Percentiles rank a stretch among this genome's conserved stretches.
phyloP scores from a whole-genome alignment of 2,113 vertebrate species.

The Lanius ludovicianus region DNA sequence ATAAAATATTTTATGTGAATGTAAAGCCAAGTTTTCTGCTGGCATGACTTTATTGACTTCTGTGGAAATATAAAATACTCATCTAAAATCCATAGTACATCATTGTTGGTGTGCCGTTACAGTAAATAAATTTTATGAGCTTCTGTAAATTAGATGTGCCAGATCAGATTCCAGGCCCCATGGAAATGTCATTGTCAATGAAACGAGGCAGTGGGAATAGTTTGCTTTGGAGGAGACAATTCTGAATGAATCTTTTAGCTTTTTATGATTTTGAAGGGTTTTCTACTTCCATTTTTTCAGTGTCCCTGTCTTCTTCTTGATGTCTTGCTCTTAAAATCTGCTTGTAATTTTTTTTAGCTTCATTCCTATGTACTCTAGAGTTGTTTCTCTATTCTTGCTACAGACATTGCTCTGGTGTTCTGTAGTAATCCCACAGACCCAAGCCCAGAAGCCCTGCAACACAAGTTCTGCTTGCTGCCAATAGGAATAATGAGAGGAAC shows the following conservation, averaged over 20 bases:
- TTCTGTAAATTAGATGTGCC: neutral
- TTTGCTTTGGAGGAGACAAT: neutral
- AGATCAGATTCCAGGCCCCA: neutral
- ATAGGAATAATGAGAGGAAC: neutral
- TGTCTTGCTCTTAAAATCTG: neutral
- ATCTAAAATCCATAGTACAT: neutral
- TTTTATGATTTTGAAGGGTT: neutral
- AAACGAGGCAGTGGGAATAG: neutral
- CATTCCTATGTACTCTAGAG: neutral
- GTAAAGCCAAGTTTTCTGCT: neutral
- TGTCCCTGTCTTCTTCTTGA: neutral
- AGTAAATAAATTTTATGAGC: neutral
- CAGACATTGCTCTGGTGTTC: neutral
- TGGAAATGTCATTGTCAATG: neutral
- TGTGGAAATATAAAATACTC: neutral
- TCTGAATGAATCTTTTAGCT: neutral
- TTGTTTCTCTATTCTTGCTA: neutral
- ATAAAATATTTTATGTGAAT: slow-evolving; percentile 5
- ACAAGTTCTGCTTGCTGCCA: neutral
- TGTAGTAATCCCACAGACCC: neutral
- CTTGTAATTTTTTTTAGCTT: neutral
- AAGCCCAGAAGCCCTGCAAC: neutral
- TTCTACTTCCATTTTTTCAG: neutral
- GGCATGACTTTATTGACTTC: neutral
- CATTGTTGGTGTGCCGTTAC: neutral